Percentiles rank a stretch among this genome's conserved stretches.
Conservation (phyloP, 30 jellyfish, hydroid and myxozoan species). For the Hydractinia echinata region DNA sequence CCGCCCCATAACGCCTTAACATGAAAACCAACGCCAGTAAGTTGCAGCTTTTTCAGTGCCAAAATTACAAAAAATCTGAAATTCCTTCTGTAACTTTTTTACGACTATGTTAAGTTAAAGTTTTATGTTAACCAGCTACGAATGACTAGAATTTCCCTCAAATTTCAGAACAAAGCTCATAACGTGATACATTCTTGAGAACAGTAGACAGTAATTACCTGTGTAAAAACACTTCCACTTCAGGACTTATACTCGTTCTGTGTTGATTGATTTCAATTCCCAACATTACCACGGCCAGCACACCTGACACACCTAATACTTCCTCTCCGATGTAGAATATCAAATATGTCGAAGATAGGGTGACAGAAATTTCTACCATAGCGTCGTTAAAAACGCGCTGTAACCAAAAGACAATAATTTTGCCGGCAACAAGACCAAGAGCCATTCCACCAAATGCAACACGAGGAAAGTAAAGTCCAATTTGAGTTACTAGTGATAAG, state of each 20-base stretch:
- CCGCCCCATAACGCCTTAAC: no score
- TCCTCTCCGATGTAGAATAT: constrained; percentile 71
- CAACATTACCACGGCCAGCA: constrained; percentile 86
- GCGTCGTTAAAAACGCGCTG: constrained; percentile 95
- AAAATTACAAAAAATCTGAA: no score
- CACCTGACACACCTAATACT: constrained; percentile 82
- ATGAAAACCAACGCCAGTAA: no score
- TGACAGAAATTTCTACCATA: constrained; percentile 76
- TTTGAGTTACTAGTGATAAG: constrained; percentile 53
- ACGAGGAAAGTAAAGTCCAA: constrained; percentile 70
- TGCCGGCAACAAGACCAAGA: constrained; percentile 84
- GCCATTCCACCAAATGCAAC: constrained; percentile 96
- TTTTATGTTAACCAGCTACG: no score
- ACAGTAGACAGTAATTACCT: constrained; percentile 33
- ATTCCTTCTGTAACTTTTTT: no score
- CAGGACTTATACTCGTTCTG: constrained; percentile 89
- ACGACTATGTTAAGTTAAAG: no score
- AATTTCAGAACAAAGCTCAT: no score
- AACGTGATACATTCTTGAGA: no score
- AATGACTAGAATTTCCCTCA: no score
- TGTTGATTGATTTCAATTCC: constrained; percentile 88
- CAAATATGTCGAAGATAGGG: constrained; percentile 75
- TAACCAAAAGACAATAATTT: constrained; percentile 75
- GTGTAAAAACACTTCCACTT: constrained; percentile 73
- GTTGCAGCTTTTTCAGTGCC: no score